Conservation (phyloP, 1,140 invertebrate species). For the Diorhabda sublineata region DNA sequence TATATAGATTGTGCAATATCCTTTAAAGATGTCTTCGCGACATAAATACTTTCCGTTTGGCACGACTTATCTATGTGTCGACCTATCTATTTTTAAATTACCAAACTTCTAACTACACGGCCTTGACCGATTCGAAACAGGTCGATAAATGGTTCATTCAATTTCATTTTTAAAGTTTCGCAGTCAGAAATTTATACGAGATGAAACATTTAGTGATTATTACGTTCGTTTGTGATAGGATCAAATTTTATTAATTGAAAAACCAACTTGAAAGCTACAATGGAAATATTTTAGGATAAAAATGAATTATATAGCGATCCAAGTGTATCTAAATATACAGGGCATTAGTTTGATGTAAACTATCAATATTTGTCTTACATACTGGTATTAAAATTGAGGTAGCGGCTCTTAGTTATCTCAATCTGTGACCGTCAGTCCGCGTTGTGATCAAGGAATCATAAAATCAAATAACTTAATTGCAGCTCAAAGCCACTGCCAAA, state of each 20-base stretch:
- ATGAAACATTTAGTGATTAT: neutral
- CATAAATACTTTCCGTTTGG: constrained; percentile 2
- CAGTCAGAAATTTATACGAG: neutral
- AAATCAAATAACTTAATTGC: too few species aligned
- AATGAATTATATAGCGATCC: neutral
- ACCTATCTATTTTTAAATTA: constrained; percentile 3
- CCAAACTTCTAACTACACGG: neutral
- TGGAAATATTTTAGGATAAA: neutral
- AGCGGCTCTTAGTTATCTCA: too few species aligned
- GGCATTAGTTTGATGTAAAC: neutral
- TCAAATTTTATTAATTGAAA: neutral
- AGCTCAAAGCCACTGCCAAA: too few species aligned
- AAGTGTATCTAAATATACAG: neutral
- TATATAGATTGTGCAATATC: neutral
- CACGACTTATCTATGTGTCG: neutral
- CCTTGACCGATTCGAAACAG: neutral
- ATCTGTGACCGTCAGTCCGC: too few species aligned
- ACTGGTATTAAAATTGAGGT: too few species aligned
- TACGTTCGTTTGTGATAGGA: too few species aligned
- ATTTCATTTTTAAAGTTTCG: neutral
- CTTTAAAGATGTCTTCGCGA: neutral
- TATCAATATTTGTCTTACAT: too few species aligned
- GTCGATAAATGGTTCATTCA: neutral
- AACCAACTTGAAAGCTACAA: neutral
- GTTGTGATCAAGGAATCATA: too few species aligned